Percentiles rank a stretch among this genome's conserved stretches.
Conservation (phyloP, 2,113 vertebrate species). For the Scomber colias region DNA sequence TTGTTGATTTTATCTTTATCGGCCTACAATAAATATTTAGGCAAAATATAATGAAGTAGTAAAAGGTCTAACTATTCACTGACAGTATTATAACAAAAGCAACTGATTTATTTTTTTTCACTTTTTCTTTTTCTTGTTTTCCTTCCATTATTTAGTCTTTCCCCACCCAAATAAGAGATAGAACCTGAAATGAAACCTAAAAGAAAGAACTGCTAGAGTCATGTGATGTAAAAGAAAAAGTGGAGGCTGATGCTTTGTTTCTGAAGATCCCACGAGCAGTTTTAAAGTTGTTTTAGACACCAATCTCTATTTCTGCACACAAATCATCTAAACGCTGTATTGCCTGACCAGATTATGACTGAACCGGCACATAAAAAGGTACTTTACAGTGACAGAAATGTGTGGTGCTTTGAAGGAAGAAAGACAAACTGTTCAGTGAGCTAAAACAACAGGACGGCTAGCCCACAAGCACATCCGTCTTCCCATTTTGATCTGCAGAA, state of each 20-base stretch:
- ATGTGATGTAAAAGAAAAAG: not conserved
- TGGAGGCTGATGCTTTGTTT: not conserved
- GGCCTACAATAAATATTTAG: too few species aligned
- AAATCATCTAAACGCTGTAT: constrained; percentile 7
- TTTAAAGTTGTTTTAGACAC: not conserved
- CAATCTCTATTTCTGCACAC: constrained; percentile 17
- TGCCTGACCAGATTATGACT: constrained; percentile 29
- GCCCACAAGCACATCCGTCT: constrained; percentile 35
- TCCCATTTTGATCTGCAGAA: constrained; percentile 45
- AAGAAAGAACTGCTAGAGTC: too few species aligned
- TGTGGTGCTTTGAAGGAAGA: constrained; percentile 43
- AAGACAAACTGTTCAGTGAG: constrained; percentile 44
- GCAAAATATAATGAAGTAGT: not conserved
- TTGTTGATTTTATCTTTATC: too few species aligned
- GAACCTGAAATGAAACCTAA: too few species aligned
- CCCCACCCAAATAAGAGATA: too few species aligned
- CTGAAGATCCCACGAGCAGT: not conserved
- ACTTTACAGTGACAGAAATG: constrained; percentile 24
- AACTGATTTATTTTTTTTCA: not conserved
- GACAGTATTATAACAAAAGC: not conserved
- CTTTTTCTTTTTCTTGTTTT: not conserved
- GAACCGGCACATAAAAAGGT: constrained; percentile 36
- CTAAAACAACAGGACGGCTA: constrained; percentile 39
- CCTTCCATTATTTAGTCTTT: too few species aligned
- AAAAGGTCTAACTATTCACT: not conserved